Conservation (phyloP, 2,797 vertebrate species). For the Poeciliopsis turneri region DNA sequence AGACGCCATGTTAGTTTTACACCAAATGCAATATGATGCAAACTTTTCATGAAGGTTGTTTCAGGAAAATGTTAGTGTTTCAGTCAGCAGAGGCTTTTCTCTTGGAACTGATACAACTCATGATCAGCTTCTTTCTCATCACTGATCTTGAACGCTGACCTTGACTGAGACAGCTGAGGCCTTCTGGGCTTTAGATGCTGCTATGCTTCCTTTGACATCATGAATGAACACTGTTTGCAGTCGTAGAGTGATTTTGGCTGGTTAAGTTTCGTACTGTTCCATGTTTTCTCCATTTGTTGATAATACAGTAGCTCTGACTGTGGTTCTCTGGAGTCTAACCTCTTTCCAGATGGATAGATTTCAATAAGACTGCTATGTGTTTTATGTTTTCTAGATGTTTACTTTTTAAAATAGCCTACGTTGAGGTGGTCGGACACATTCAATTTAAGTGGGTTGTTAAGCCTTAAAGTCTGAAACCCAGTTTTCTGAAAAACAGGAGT, state of each 20-base stretch:
- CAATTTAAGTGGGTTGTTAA: not conserved
- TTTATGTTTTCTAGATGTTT: not conserved
- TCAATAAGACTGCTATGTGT: not conserved
- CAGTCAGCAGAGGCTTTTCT: not conserved
- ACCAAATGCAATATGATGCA: not conserved
- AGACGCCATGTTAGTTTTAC: not conserved
- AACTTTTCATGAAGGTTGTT: not conserved
- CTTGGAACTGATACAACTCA: not conserved
- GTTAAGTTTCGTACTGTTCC: not conserved
- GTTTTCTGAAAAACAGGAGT: not conserved
- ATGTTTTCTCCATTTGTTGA: not conserved
- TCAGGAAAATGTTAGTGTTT: not conserved
- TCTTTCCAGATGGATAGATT: not conserved
- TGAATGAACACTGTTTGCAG: not conserved
- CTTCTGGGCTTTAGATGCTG: not conserved
- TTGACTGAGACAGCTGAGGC: not conserved
- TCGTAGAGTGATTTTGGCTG: not conserved
- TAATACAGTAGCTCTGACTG: not conserved
- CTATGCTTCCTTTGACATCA: not conserved
- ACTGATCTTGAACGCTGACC: not conserved
- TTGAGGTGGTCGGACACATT: not conserved
- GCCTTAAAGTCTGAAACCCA: not conserved
- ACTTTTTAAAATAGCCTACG: not conserved
- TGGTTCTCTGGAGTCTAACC: not conserved
- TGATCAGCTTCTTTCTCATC: not conserved